Conservation (phyloP, 2,888 invertebrate genomes). For the Zygogramma bicolorata region DNA sequence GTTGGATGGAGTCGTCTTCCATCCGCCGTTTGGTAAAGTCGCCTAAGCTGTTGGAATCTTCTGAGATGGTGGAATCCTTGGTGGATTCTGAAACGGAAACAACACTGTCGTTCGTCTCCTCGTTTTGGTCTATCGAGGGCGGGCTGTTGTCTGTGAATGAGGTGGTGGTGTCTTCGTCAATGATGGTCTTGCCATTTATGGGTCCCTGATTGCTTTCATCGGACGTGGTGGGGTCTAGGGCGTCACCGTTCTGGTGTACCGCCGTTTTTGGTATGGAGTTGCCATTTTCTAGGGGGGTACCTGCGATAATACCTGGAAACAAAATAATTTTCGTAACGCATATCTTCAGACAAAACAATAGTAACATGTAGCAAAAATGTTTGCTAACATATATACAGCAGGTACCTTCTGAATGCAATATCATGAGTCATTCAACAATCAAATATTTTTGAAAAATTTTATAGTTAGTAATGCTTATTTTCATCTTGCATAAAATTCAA, state of each 20-base stretch:
- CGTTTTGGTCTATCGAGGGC: conserved; percentile 67
- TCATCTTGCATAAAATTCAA: too few relatives aligned
- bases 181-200: conserved; percentile 64
- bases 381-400: too few relatives aligned
- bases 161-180: conserved; percentile 79
- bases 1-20: conserved; percentile 65
- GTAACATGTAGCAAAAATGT: too few relatives aligned
- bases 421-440: too few relatives aligned
- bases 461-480: too few relatives aligned
- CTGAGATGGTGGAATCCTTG: conserved; percentile 62
- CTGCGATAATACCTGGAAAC: conserved; percentile 49
- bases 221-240: conserved; percentile 67
- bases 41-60: conserved; percentile 54
- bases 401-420: too few relatives aligned
- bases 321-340: too few relatives aligned
- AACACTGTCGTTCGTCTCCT: conserved; percentile 71
- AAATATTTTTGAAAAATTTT: too few relatives aligned
- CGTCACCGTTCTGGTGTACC: conserved; percentile 68
- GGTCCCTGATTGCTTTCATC: conserved; percentile 85
- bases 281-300: conserved; percentile 63
- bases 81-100: conserved; percentile 64
- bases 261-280: conserved; percentile 60
- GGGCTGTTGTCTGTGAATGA: conserved; percentile 83
- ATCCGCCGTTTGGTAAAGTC: conserved; percentile 60
- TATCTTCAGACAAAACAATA: too few relatives aligned